A percentile compares a stretch with the other conserved stretches of the same genome.
Conservation (phyloP, 2,113 vertebrate genomes). For the Procavia capensis region DNA sequence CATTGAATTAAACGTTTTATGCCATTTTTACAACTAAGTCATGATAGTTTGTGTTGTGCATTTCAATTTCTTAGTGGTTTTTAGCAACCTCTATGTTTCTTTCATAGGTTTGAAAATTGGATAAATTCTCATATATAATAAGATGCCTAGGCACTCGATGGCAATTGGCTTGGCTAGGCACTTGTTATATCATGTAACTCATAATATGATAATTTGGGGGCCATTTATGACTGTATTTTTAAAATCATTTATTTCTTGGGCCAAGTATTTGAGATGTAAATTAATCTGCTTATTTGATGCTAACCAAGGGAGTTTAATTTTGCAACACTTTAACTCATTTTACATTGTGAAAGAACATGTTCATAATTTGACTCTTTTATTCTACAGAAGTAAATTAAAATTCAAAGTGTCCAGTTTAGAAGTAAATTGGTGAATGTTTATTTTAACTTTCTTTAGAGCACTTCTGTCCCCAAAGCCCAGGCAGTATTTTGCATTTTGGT, state of each 20-base stretch:
- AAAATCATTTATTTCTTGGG: slow-evolving; percentile 1
- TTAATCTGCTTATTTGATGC: not conserved
- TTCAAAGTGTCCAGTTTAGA: slow-evolving; percentile 71
- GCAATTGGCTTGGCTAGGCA: too few relatives aligned
- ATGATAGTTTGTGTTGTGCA: not conserved
- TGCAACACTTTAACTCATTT: not conserved
- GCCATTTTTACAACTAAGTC: not conserved
- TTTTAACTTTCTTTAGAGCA: slow-evolving; percentile 65
- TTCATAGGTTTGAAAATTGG: not conserved
- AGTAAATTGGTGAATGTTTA: slow-evolving; percentile 61
- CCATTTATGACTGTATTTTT: not conserved
- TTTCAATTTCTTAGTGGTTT: slow-evolving; percentile 8
- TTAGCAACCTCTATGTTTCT: not conserved
- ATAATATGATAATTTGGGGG: not conserved
- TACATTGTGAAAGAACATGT: slow-evolving; percentile 34
- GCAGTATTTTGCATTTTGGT: slow-evolving; percentile 76
- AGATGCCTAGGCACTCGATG: not conserved
- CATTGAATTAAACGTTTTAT: not conserved
- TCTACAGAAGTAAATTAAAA: slow-evolving; percentile 65
- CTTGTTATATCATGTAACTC: not conserved
- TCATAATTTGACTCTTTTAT: slow-evolving; percentile 51
- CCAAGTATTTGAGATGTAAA: not conserved
- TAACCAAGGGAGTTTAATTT: not conserved
- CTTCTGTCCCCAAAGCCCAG: slow-evolving; percentile 53
- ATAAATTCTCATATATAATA: slow-evolving; percentile 4